These are phyloP conservation scores for Coluber constrictor DNA, from an alignment of 2,797 vertebrate genomes.

Conservation along the genomic window DNA sequence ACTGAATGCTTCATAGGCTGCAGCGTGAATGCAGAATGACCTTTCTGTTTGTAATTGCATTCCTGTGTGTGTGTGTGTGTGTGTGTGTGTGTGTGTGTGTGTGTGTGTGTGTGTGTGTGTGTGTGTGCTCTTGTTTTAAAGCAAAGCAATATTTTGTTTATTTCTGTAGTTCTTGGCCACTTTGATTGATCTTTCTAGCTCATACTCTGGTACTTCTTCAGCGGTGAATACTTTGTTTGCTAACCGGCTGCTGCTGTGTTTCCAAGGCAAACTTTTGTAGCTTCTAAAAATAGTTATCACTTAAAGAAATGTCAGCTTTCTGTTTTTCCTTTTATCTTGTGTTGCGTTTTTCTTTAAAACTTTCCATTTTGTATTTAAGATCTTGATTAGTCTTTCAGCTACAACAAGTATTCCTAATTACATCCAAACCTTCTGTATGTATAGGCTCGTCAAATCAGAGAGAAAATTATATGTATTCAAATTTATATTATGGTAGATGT, in stretches of 20 bases:
- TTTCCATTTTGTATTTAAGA: background rate
- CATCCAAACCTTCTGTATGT: background rate
- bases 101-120: no score
- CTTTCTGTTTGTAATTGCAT: no score
- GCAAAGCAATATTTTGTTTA: slow-evolving; percentile 7
- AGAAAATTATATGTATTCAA: background rate
- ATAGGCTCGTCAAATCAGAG: background rate
- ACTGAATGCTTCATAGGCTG: slow-evolving; percentile 14
- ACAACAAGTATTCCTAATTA: background rate
- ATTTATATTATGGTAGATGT: background rate
- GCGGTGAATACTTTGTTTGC: background rate
- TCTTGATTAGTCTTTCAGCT: slow-evolving; percentile 6
- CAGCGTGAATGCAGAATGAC: background rate
- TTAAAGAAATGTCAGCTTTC: slow-evolving; percentile 4
- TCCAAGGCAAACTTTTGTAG: background rate
- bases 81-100: no score
- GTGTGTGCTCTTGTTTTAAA: slow-evolving; percentile 32
- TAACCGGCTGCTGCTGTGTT: background rate
- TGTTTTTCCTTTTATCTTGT: background rate
- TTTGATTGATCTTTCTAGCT: slow-evolving; percentile 35
- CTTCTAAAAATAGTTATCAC: background rate
- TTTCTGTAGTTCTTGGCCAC: slow-evolving; percentile 19
- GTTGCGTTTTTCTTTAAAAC: background rate
- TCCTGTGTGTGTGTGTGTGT: no score
- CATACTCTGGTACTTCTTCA: background rate